Conservation (phyloP, 2,888 invertebrate genomes). For the Chydorus sphaericus region DNA sequence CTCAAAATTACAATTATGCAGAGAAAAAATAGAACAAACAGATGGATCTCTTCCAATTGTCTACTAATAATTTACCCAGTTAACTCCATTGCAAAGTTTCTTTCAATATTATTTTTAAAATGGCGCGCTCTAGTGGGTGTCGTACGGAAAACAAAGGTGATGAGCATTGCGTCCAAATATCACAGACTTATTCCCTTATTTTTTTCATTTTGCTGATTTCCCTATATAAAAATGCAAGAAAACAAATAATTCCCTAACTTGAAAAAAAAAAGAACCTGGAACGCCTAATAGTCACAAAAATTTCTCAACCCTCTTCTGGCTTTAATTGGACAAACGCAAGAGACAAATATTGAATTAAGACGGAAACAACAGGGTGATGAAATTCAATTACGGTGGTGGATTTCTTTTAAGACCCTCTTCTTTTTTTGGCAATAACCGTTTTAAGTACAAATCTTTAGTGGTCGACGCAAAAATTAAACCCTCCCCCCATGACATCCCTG, state of each 20-base stretch:
- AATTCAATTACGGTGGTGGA: too few relatives aligned
- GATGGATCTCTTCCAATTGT: background rate
- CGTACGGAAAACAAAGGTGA: constrained; percentile 2
- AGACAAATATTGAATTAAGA: background rate
- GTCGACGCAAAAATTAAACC: background rate
- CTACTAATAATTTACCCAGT: background rate
- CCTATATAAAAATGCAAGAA: too few relatives aligned
- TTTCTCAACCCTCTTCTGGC: background rate
- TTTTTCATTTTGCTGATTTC: too few relatives aligned
- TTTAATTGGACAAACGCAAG: background rate
- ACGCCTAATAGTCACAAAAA: constrained; percentile 2
- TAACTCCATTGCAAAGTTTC: background rate
- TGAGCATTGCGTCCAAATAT: constrained; percentile 6
- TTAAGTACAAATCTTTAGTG: background rate
- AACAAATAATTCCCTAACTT: constrained; percentile 3
- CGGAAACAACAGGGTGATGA: background rate
- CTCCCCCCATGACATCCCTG: too few relatives aligned
- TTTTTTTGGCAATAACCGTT: too few relatives aligned
- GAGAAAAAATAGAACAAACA: background rate
- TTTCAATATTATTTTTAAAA: background rate
- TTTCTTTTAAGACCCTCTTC: too few relatives aligned
- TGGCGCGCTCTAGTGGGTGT: background rate
- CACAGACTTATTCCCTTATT: constrained; percentile 5
- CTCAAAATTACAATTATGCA: too few relatives aligned
- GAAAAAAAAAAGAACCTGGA: background rate